Conservation (phyloP, 2,797 vertebrate species). For the Paguma larvata region DNA sequence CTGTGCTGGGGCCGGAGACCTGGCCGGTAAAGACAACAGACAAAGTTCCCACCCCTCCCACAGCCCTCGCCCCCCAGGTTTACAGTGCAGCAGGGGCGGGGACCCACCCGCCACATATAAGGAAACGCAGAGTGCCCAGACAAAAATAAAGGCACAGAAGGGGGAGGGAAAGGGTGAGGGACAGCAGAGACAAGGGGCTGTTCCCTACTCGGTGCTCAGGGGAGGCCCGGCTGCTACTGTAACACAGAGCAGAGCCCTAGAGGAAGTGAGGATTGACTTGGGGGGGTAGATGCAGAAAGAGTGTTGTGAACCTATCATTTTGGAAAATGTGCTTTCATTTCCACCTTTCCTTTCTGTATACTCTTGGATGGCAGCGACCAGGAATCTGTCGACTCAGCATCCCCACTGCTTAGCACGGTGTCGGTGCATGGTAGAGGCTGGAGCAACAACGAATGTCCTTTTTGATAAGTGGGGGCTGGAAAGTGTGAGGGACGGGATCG, state of each 20-base stretch:
- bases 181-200: fast-evolving
- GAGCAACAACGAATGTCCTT: neutral
- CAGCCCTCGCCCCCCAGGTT: fast-evolving
- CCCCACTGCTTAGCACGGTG: neutral
- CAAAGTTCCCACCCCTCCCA: neutral
- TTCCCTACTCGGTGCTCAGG: neutral
- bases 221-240: no score
- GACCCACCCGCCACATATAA: no score
- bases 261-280: neutral
- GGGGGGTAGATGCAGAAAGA: neutral
- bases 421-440: neutral
- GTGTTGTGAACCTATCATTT: neutral
- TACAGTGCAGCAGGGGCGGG: fast-evolving
- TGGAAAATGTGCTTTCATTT: neutral
- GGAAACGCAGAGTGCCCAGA: neutral
- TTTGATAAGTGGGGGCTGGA: neutral
- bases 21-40: neutral
- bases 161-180: neutral
- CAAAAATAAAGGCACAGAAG: neutral
- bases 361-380: neutral
- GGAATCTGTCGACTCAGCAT: neutral
- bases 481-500: neutral
- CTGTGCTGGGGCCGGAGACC: neutral
- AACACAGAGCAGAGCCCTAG: neutral
- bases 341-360: neutral